Evolutionary conservation across 2,797 vertebrate species (phyloP), one percentile per base, ranked within the genome.

Genomic region (Bufotes viridis): DNA sequence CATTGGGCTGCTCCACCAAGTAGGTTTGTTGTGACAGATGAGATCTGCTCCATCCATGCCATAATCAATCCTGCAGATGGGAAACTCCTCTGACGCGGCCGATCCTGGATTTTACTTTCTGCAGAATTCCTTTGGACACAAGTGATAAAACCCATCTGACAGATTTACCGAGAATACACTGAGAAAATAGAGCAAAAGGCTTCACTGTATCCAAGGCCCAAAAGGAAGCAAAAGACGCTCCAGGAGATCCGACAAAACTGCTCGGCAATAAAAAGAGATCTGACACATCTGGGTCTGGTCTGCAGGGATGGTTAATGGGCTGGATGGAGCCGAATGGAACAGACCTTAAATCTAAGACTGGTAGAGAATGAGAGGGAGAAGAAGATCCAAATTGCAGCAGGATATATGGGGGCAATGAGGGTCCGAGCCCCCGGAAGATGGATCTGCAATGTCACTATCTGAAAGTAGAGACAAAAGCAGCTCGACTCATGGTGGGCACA

Each of bases 241-340:
- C 63, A 18, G 49, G 63, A 84, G 58, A 69, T 57, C 75, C 42
- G 42, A 42, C 42, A 3, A 42, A 42, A 42, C 42, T 53, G 63
- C 60, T 82, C 80, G 29, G 60, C n/a, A 78, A 83, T 76, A 87
- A 69, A 67, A 75, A 63, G 60, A 63, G 51, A 65, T 78, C 61
- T 83, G 81, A 78, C 87, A 88, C 58, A 88, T 57, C 80, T 83
- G 86, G 86, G 86, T 87, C 87, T 81, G 74, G 72, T 84, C 74
- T 57, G 58, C 17, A 49, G 86, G 86, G 86, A 75, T 17, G 60
- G 65, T 24, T 53, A 58, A 78, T 63, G 29, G 57, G 26, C 10
- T 22, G 55, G 57, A 29, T 58, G 42, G 18, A 78, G 61, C 26
- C 13, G 57, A 75, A 53, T 76, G 61, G 34, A 82, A 20, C 49